These are phyloP conservation scores for Helleia helle DNA, from an alignment of 2,888 invertebrate genomes.

Conservation along the genomic window DNA sequence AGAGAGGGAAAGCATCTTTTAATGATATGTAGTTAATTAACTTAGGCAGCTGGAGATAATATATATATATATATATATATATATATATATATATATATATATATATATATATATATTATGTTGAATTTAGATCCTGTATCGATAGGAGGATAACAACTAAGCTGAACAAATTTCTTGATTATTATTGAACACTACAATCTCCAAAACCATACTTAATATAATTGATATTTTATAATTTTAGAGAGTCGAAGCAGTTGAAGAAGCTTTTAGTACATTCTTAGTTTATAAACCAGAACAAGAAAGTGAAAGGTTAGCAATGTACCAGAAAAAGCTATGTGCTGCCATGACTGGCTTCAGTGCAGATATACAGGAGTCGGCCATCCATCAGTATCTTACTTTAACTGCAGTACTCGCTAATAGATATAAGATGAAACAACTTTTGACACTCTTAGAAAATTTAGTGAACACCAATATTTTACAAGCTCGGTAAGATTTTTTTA, in stretches of 20 bases:
- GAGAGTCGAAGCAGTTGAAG: conserved; percentile 89
- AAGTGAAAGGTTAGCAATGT: conserved; percentile 77
- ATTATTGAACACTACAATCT: too few species aligned
- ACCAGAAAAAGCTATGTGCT: conserved; percentile 79
- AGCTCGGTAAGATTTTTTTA: conserved; percentile 74
- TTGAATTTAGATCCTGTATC: too few species aligned
- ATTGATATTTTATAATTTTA: conserved; percentile 50
- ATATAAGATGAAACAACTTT: conserved; percentile 82
- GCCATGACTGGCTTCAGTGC: conserved; percentile 78
- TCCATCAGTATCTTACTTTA: conserved; percentile 82
- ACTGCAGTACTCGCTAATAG: conserved; percentile 83
- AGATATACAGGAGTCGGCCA: conserved; percentile 83
- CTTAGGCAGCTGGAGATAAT: too few species aligned
- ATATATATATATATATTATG: too few species aligned
- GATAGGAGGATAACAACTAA: too few species aligned
- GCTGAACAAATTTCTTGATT: too few species aligned
- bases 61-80: too few species aligned
- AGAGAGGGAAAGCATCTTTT: too few species aligned
- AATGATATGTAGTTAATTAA: too few species aligned
- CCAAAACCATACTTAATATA: too few species aligned
- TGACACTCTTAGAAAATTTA: conserved; percentile 82
- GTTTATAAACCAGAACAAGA: conserved; percentile 84
- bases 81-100: too few species aligned
- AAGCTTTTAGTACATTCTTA: conserved; percentile 91
- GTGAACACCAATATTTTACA: conserved; percentile 82